Evolutionary conservation across 2,888 invertebrate species (phyloP), one percentile per base, ranked within the genome.

Genomic region (Sinelater perroti): DNA sequence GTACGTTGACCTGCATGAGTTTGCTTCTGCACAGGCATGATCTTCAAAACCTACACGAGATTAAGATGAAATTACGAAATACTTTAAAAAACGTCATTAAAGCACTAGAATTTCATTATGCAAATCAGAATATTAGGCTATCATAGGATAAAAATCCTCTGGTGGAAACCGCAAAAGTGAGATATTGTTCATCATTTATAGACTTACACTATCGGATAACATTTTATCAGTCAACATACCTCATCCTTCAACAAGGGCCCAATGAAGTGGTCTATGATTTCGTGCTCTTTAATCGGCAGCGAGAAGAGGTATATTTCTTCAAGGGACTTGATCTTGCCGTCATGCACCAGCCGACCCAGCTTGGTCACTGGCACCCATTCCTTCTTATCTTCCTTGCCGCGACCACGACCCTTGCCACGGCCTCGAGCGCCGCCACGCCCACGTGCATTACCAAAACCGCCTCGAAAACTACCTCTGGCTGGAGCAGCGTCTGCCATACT

Each of bases 11-110:
- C 99, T 68, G 99, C 99, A 81, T 98, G 90, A 1, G 99, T 99
- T 81, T 99, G 99, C 80, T 99, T 99, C 87, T 99, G 99, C 11
- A 99, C 99, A 59, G 99, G 99, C 97, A 98, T 99, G 78, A 99
- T 99, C 81, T 99, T 99, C 69, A 99, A 83, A 0, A 99, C 99
- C 78, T 78, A 33, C 5, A 65, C 49, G 54, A 45, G 21, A 20
- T 11, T 5, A 16, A 8, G 3, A 17, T 10, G 2, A n/a, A 38
- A 17, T 8, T n/a, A 1, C 7, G 16, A 35, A 6, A 24, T 24
- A 17, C 17, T 13, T 13, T 7, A 16, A 10, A 10, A 40, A 5
- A n/a, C n/a, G n/a, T n/a, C 38, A n/a, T 38, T 11, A 42, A 24
- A 11, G 2, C 3, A 7, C 18, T 42, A 28, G 2, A 52, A 36